phyloP scores from a whole-genome alignment of 2,113 vertebrate species.

The Platichthys flesus region DNA sequence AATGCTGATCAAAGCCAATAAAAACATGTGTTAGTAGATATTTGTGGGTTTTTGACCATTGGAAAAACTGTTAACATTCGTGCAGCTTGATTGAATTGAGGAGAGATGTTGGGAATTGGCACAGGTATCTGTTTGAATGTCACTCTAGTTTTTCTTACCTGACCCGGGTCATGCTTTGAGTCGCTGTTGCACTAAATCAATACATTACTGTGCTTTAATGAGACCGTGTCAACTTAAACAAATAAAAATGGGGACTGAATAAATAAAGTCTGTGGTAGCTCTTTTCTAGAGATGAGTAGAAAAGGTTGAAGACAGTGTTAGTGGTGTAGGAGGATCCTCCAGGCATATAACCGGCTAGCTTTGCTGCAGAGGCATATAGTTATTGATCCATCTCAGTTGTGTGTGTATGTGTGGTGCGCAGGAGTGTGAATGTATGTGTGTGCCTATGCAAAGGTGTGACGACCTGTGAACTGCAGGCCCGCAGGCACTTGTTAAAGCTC shows the following conservation, averaged over 20 bases:
- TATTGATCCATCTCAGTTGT: conserved; percentile 50
- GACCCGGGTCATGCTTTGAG: too few relatives aligned
- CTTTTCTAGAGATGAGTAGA: conserved; percentile 2
- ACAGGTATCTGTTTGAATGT: too few relatives aligned
- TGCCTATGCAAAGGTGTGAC: conserved; percentile 55
- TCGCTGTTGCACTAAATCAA: background rate
- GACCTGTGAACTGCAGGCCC: conserved; percentile 67
- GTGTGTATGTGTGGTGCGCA: conserved; percentile 1
- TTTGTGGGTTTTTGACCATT: too few relatives aligned
- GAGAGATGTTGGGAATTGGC: too few relatives aligned
- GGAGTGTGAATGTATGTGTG: conserved; percentile 8
- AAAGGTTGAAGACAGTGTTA: background rate
- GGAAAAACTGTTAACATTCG: too few relatives aligned
- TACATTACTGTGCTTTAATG: background rate
- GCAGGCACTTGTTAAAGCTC: conserved; percentile 68
- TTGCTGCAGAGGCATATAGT: conserved; percentile 13
- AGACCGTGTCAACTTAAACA: background rate
- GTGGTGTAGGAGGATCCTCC: conserved; percentile 33
- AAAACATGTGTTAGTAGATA: too few relatives aligned
- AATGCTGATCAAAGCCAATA: too few relatives aligned
- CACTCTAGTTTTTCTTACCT: too few relatives aligned
- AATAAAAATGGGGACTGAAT: background rate
- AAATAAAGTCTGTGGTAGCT: background rate
- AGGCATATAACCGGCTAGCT: conserved; percentile 27
- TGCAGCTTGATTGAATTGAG: too few relatives aligned